Percentiles rank a stretch among this genome's conserved stretches.
Conservation (phyloP, 2,797 vertebrate genomes). For the Cynodonichthys magdalenae region DNA sequence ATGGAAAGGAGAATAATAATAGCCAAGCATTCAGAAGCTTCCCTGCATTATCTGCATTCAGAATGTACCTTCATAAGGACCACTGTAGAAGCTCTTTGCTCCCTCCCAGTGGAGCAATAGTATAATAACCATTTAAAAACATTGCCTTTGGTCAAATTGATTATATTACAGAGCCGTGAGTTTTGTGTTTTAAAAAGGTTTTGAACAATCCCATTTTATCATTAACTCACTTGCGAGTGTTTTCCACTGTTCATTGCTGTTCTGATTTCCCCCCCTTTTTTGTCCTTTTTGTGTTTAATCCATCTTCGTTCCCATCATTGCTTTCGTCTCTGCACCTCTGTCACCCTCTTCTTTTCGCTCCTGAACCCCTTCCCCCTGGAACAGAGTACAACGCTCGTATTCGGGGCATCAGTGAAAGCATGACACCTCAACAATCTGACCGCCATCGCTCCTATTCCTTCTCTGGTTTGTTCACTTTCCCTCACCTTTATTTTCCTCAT, state of each 20-base stretch:
- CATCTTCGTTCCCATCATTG: conserved; percentile 49
- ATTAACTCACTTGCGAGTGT: conserved; percentile 4
- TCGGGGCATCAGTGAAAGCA: conserved; percentile 82
- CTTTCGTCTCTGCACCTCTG: conserved; percentile 60
- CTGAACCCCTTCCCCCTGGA: conserved; percentile 50
- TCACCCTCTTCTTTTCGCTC: conserved; percentile 65
- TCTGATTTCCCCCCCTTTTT: conserved; percentile 38
- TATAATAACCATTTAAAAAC: neutral
- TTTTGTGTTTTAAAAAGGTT: neutral
- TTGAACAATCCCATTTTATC: neutral
- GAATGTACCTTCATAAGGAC: conserved; percentile 22
- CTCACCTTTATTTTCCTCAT: conserved; percentile 54
- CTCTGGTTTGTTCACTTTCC: conserved; percentile 87
- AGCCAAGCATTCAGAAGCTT: conserved; percentile 56
- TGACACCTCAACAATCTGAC: conserved; percentile 80
- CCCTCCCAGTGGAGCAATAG: conserved; percentile 55
- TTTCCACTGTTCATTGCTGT: conserved; percentile 41
- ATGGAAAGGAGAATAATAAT: conserved; percentile 64
- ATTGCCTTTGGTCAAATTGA: neutral
- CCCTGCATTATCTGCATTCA: conserved; percentile 66
- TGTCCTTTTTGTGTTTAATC: conserved; percentile 48
- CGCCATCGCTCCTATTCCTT: conserved; percentile 91
- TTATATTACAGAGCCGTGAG: neutral
- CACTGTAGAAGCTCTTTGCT: conserved; percentile 28
- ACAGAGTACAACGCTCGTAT: conserved; percentile 88